These are phyloP conservation scores for Drosophila jambulina DNA, from an alignment of 1,140 invertebrate genomes.

Conservation along the genomic window DNA sequence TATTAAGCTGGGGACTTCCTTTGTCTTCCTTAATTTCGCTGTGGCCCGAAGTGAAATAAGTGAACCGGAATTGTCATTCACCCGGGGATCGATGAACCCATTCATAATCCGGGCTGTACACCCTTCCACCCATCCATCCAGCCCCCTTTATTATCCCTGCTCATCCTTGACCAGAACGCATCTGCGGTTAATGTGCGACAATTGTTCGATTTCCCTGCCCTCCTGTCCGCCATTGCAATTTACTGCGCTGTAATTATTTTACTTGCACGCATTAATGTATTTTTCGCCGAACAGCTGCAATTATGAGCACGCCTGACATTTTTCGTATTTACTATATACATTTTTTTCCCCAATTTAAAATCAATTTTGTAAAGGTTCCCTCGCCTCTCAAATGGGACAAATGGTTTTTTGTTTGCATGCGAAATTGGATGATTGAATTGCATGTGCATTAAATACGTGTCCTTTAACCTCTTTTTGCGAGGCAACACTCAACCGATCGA, in stretches of 20 bases:
- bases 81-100: conserved; percentile 28
- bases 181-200: conserved; percentile 67
- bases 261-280: conserved; percentile 13
- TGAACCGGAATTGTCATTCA: conserved; percentile 41
- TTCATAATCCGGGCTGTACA: conserved; percentile 6
- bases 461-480: conserved; percentile 14
- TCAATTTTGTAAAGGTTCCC: conserved; percentile 16
- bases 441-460: conserved; percentile 46
- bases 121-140: background rate
- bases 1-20: conserved; percentile 22
- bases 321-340: background rate
- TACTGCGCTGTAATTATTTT: conserved; percentile 49
- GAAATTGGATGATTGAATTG: conserved; percentile 45
- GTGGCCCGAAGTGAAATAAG: conserved; percentile 34
- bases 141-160: conserved; percentile 2
- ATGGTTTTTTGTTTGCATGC: conserved; percentile 33
- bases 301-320: conserved; percentile 36
- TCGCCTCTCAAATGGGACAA: conserved; percentile 10
- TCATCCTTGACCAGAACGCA: conserved; percentile 43
- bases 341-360: conserved; percentile 34
- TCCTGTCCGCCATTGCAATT: conserved; percentile 43
- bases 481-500: conserved; percentile 1
- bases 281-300: conserved; percentile 32
- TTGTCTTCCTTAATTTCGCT: conserved; percentile 34
- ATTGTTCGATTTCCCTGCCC: conserved; percentile 38